Evolutionary conservation across 2,888 invertebrate genomes (phyloP).

Genomic region (Aleiodes leptofemur): DNA sequence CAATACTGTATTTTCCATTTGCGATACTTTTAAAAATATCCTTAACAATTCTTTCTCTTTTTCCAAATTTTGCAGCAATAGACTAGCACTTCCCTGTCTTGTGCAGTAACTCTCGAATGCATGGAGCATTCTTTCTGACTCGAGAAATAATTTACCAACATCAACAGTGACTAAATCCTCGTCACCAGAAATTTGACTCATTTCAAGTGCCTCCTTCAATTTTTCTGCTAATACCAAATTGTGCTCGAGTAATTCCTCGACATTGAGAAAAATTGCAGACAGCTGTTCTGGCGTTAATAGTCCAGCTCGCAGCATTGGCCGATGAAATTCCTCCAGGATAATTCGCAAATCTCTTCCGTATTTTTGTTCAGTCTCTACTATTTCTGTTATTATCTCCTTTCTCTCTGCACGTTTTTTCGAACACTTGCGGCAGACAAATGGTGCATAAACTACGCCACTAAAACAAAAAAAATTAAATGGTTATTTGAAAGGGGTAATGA

Average conservation of each 20-base stretch:
- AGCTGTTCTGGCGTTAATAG: slow-evolving; percentile 93
- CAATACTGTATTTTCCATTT: slow-evolving; percentile 95
- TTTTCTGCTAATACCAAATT: slow-evolving; percentile 91
- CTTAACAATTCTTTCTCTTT: slow-evolving; percentile 95
- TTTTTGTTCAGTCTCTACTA: slow-evolving; percentile 96
- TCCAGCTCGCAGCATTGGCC: slow-evolving; percentile 95
- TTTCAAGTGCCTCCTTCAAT: slow-evolving; percentile 90
- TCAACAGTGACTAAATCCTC: slow-evolving; percentile 91
- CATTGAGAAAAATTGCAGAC: slow-evolving; percentile 93
- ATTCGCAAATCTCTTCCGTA: slow-evolving; percentile 95
- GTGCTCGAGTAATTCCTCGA: slow-evolving; percentile 93
- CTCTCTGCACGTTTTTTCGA: slow-evolving; percentile 91
- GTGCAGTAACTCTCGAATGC: slow-evolving; percentile 97
- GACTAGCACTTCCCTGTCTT: slow-evolving; percentile 92
- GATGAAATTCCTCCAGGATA: slow-evolving; percentile 93
- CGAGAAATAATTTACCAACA: slow-evolving; percentile 92
- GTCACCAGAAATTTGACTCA: slow-evolving; percentile 80
- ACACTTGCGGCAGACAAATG: slow-evolving; percentile 91
- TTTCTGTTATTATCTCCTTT: slow-evolving; percentile 95
- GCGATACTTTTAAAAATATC: slow-evolving; percentile 96
- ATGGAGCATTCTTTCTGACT: slow-evolving; percentile 94
- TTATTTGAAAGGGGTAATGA: neutral
- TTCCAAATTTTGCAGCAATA: slow-evolving; percentile 91
- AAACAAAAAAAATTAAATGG: slow-evolving; percentile 40
- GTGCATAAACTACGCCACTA: slow-evolving; percentile 84